Evolutionary conservation across 2,888 invertebrate genomes (phyloP), one percentile per base, ranked within the genome.

Genomic region (Dryocosmus kuriphilus): DNA sequence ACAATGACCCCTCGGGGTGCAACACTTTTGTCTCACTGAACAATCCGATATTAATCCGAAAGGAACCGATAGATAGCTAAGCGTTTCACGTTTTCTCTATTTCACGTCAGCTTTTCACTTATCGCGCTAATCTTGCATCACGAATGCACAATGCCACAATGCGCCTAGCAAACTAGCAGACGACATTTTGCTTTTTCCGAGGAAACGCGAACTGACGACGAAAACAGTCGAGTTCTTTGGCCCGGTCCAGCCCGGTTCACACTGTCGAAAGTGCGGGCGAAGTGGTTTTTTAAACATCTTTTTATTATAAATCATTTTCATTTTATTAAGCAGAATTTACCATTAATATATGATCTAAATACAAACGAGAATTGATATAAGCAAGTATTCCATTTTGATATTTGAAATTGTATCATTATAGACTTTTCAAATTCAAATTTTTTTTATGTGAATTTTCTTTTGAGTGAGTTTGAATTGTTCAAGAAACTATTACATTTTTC

Each of bases 181-280:
- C 90, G 90, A 90, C 90, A 90, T 90, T 89, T 90, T 90, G 87
- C 82, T 81, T 85, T 79, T 75, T 22, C 80, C 86, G 88, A 85
- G 78, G 27, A 60, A 61, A 32, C 24, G 67, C 86, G 86, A 88
- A 41, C 71, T 30, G 71, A 22, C 27, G 60, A 51, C 84, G 83
- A 77, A 75, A 41, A 14, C 60, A 55, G 14, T 78, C 82, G 84
- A 86, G 74, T 24, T n/a, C n/a, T n/a, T n/a, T n/a, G n/a, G n/a
- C n/a, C n/a, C n/a, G n/a, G n/a, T n/a, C n/a, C n/a, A n/a, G n/a
- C 57, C 81, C 78, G 82, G 27, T 80, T 81, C 27, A 75, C 75
- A 75, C 75, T 14, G 30, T 83, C 83, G 51, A 83, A 78, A 79
- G 30, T 5, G 27, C 19, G n/a, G 16, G 38, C 16, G 9, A 51